phyloP scores from a whole-genome alignment of 1,140 invertebrate species.

The Drosophila biarmipes region DNA sequence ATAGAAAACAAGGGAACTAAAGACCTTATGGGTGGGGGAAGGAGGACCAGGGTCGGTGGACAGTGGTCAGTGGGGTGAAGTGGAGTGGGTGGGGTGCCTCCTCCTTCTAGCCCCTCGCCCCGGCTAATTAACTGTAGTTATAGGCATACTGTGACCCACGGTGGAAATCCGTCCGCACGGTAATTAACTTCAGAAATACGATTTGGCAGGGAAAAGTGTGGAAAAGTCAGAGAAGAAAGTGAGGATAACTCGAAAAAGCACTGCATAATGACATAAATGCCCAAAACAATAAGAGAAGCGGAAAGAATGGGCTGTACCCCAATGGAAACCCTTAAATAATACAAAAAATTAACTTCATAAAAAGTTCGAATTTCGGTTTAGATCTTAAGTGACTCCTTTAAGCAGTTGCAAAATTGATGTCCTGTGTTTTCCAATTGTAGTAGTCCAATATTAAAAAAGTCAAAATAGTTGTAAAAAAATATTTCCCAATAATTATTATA shows the following conservation, averaged over 20 bases:
- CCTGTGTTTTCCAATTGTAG: neutral
- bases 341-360: no score
- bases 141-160: conserved; percentile 14
- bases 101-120: conserved; percentile 9
- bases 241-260: conserved; percentile 21
- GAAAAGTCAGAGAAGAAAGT: neutral
- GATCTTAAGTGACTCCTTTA: neutral
- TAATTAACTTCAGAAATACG: conserved; percentile 19
- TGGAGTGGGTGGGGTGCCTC: conserved; percentile 10
- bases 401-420: neutral
- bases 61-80: conserved; percentile 1
- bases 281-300: neutral
- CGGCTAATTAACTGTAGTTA: conserved; percentile 16
- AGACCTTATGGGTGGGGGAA: neutral
- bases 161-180: conserved; percentile 20
- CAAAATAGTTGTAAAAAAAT: conserved; percentile 1
- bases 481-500: neutral
- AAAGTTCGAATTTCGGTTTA: neutral
- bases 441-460: neutral
- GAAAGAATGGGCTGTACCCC: neutral
- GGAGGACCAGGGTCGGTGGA: conserved; percentile 1
- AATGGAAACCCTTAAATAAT: neutral
- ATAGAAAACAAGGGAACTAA: conserved; percentile 7
- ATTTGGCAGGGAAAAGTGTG: conserved; percentile 13
- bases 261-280: conserved; percentile 17